Evolutionary conservation across 2,888 invertebrate genomes (phyloP), one percentile per base, ranked within the genome.

Genomic region (Pristionchus entomophagus): DNA sequence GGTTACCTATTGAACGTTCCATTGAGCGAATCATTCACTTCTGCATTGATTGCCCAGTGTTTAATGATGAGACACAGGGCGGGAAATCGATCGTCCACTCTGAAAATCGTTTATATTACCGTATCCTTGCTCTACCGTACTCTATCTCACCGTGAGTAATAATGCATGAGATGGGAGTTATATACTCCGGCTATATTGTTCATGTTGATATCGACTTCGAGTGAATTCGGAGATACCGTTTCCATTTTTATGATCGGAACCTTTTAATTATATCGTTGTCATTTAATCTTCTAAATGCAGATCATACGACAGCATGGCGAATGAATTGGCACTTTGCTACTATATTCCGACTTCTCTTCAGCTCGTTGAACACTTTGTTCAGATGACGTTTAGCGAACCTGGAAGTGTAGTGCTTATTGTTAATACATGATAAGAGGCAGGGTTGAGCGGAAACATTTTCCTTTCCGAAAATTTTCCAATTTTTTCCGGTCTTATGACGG

Each of bases 181-280:
- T 92, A 91, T n/a, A 93, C 90, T 35, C 93, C 93, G 38, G 93
- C 90, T 29, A 89, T 87, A 81, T 93, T 93, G 87, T 93, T 93
- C 4, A 91, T 87, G 83, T 93, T 93, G 32, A 93, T 87, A 88
- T 93, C 93, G 26, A 93, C 89, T 77, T 93, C 92, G 29, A 93
- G 86, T 12, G 86, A 88, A 2, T 87, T 85, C 3, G 89, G 90
- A 10, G 59, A 62, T 32, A 86, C 51, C 69, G 91, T 78, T 19
- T 87, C 59, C 45, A 93, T 49, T 86, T 91, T 90, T 8, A 92
- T 87, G 77, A 92, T 91, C 14, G 92, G 92, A 8, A 92, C 92
- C 88, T 45, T 45, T 45, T 45, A 45, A 45, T 45, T 14, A 45
- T 45, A 45, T 45, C 14, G 45, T 45, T 45, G 6, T 45, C 14